A percentile compares a stretch with the other conserved stretches of the same genome.
These are phyloP conservation scores for Syrmaticus mikado DNA, from an alignment of 2,113 vertebrate species.

Conservation along the genomic window DNA sequence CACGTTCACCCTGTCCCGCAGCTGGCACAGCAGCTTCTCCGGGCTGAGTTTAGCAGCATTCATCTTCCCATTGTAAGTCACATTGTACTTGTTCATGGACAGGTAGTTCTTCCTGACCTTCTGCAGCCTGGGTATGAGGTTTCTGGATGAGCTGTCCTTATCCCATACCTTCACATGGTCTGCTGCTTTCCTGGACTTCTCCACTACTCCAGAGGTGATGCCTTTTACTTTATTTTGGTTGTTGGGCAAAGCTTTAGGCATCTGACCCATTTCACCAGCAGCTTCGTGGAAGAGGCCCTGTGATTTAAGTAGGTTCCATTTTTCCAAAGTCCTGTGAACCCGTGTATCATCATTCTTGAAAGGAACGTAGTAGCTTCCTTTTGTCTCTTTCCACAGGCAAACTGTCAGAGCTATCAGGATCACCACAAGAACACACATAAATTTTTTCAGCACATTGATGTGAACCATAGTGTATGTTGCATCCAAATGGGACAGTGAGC, in stretches of 20 bases:
- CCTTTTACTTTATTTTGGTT: neutral
- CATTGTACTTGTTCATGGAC: constrained; percentile 80
- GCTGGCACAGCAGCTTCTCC: constrained; percentile 73
- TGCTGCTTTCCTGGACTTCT: constrained; percentile 24
- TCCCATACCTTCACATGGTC: constrained; percentile 75
- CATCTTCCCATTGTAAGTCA: constrained; percentile 72
- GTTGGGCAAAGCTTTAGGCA: neutral
- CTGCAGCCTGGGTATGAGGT: constrained; percentile 75
- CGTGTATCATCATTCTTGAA: constrained; percentile 47
- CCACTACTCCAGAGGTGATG: neutral
- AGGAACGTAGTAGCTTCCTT: constrained; percentile 70
- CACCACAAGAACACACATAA: constrained; percentile 63
- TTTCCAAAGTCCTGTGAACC: constrained; percentile 15
- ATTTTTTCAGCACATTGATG: constrained; percentile 76
- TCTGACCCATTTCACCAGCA: neutral
- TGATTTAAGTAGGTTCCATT: neutral
- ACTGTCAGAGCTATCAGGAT: constrained; percentile 71
- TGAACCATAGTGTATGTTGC: constrained; percentile 77
- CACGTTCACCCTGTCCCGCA: constrained; percentile 76
- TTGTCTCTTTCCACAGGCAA: constrained; percentile 79
- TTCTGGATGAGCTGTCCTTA: constrained; percentile 78
- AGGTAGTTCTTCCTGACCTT: constrained; percentile 74
- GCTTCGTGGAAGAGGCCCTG: neutral
- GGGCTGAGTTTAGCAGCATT: constrained; percentile 60
- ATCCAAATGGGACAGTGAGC: constrained; percentile 18